phyloP scores from a whole-genome alignment of 2,113 vertebrate genomes.

The Tauraco erythrolophus region DNA sequence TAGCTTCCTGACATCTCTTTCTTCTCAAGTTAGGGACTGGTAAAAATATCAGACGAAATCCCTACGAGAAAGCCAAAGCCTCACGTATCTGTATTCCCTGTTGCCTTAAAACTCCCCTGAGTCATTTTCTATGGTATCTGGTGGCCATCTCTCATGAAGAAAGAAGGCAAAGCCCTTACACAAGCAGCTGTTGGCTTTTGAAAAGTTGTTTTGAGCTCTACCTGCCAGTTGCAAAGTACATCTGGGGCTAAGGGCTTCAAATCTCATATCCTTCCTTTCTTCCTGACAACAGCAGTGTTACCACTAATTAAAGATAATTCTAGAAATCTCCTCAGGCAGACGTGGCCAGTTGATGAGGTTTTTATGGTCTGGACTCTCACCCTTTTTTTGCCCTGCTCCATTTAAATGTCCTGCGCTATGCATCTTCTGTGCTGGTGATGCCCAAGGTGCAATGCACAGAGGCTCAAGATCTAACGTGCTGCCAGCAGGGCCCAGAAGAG shows the following conservation, averaged over 20 bases:
- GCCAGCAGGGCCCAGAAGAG: conserved; percentile 10
- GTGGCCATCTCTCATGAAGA: not conserved
- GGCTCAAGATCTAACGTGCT: not conserved
- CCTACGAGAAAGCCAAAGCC: not conserved
- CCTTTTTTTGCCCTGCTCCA: not conserved
- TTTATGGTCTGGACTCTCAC: not conserved
- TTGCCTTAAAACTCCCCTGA: not conserved
- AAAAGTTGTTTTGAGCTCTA: not conserved
- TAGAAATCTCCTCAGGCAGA: not conserved
- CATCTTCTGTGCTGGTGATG: not conserved
- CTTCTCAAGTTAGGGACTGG: not conserved
- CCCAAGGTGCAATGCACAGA: not conserved
- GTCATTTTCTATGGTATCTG: not conserved
- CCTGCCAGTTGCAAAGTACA: not conserved
- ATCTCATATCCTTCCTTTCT: not conserved
- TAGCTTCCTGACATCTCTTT: not conserved
- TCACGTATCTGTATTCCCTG: not conserved
- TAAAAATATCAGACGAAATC: not conserved
- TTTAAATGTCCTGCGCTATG: not conserved
- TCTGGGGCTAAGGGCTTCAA: not conserved
- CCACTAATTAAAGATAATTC: conserved; percentile 30
- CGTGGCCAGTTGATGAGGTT: not conserved
- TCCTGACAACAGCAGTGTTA: not conserved
- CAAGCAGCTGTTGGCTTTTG: not conserved
- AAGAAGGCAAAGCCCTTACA: not conserved